Evolutionary conservation across 1,140 invertebrate genomes (phyloP).

Genomic region (Trachymyrmex cornetzi): DNA sequence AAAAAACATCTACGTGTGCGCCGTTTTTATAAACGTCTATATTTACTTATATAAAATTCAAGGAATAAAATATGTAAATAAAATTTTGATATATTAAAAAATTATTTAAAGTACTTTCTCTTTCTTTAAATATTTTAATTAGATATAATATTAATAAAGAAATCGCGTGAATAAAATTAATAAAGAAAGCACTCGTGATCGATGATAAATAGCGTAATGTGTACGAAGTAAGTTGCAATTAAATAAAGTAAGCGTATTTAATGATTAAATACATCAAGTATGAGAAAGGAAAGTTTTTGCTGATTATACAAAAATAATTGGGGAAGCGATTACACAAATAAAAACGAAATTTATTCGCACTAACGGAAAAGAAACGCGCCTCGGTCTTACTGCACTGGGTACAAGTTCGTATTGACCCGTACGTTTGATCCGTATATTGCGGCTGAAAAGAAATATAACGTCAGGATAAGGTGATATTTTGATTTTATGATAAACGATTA

Average conservation of each 20-base stretch:
- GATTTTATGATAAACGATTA: constrained; percentile 32
- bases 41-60: neutral
- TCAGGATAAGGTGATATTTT: constrained; percentile 45
- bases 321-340: constrained; percentile 74
- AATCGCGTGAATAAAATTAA: constrained; percentile 12
- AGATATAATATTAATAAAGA: constrained; percentile 11
- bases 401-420: constrained; percentile 78
- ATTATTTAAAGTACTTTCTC: neutral
- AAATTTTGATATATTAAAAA: neutral
- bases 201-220: constrained; percentile 71
- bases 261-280: constrained; percentile 35
- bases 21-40: neutral
- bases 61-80: too few relatives aligned
- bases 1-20: neutral
- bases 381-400: constrained; percentile 82
- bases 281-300: neutral
- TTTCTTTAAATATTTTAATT: neutral
- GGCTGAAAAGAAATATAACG: constrained; percentile 83
- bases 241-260: constrained; percentile 62
- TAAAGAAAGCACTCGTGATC: constrained; percentile 58
- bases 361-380: constrained; percentile 80
- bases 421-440: constrained; percentile 81
- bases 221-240: constrained; percentile 77
- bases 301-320: constrained; percentile 22
- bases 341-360: constrained; percentile 77